Evolutionary conservation across 2,113 vertebrate genomes (phyloP).

Genomic region (Camelus dromedarius): DNA sequence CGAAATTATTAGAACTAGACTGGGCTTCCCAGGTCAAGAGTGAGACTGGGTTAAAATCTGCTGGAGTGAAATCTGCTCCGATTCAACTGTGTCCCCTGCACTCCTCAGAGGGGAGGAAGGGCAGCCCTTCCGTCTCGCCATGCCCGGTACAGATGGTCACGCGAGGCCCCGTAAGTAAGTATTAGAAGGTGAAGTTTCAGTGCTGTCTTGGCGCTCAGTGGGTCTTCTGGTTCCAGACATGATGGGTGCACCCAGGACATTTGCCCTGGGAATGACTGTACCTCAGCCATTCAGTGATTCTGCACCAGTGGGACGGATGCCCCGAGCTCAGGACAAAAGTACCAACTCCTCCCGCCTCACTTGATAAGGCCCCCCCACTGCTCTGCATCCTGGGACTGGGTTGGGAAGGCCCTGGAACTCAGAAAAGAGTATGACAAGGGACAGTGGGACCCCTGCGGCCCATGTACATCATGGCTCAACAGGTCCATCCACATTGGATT

Average conservation of each 20-base stretch:
- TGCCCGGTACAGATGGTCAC: background rate
- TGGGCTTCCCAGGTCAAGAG: background rate
- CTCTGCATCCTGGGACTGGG: background rate
- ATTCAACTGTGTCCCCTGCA: background rate
- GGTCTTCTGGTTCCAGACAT: background rate
- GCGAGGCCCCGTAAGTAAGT: background rate
- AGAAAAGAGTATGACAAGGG: background rate
- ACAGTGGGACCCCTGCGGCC: background rate
- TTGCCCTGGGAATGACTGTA: background rate
- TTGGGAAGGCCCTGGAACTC: background rate
- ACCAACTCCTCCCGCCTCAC: too few species aligned
- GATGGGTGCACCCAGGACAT: background rate
- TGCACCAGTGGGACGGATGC: background rate
- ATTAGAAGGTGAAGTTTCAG: background rate
- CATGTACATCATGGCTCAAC: background rate
- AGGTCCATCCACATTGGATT: background rate
- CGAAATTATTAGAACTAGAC: background rate
- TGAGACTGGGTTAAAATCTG: background rate
- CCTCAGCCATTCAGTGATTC: background rate
- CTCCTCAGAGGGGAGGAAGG: background rate
- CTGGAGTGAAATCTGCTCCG: background rate
- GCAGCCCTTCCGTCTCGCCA: accelerated
- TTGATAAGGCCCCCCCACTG: too few species aligned
- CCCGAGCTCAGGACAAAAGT: background rate
- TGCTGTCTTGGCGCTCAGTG: background rate